phyloP scores from a whole-genome alignment of 2,797 vertebrate genomes.

The Toxotes lorentzi region DNA sequence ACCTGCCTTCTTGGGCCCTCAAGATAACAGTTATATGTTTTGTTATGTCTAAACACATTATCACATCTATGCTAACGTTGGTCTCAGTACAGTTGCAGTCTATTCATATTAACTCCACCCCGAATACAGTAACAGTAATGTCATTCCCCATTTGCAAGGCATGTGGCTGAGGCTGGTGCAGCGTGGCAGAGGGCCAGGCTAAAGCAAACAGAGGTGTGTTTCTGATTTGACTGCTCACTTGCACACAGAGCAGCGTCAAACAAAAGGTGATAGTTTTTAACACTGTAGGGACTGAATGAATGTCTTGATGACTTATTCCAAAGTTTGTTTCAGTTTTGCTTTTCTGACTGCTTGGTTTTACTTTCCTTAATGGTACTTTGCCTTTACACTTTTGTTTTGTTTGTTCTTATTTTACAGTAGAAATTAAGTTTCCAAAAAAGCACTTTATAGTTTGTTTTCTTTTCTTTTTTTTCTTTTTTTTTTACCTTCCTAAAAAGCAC shows the following conservation, averaged over 20 bases:
- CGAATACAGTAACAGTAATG: slow-evolving; percentile 48
- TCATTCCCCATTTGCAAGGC: slow-evolving; percentile 59
- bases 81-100: slow-evolving; percentile 24
- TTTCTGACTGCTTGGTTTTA: background rate
- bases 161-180: slow-evolving; percentile 40
- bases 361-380: background rate
- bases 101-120: slow-evolving; percentile 41
- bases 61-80: background rate
- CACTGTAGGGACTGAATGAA: background rate
- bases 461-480: too few species aligned
- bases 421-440: background rate
- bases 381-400: too few species aligned
- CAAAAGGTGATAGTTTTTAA: background rate
- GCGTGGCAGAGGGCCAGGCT: slow-evolving; percentile 56
- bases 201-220: slow-evolving; percentile 81
- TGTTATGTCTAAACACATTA: slow-evolving; percentile 7
- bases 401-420: background rate
- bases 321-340: background rate
- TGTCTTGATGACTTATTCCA: background rate
- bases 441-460: background rate
- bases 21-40: background rate
- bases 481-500: background rate
- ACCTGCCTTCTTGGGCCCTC: background rate
- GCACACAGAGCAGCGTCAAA: background rate
- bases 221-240: slow-evolving; percentile 61